Conservation (phyloP, 2,797 vertebrate genomes). For the Acanthurus leucopareius region DNA sequence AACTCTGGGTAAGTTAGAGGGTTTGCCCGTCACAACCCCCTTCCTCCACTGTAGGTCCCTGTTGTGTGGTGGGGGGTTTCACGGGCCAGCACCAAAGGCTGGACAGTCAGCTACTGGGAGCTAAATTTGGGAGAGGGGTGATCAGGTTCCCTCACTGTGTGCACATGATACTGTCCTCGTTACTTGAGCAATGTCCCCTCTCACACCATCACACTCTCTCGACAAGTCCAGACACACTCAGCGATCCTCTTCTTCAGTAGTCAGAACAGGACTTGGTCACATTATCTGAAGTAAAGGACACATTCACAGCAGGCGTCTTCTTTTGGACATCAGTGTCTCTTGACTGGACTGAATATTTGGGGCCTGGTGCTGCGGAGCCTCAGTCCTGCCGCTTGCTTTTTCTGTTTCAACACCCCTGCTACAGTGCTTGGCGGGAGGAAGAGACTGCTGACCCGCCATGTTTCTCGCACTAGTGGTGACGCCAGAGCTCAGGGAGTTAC, state of each 20-base stretch:
- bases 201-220: constrained; percentile 61
- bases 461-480: constrained; percentile 97
- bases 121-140: constrained; percentile 86
- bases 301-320: neutral
- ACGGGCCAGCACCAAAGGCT: constrained; percentile 63
- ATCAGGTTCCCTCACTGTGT: constrained; percentile 84
- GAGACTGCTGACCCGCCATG: constrained; percentile 85
- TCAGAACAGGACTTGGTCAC: constrained; percentile 13
- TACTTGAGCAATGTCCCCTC: constrained; percentile 77
- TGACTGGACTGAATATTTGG: constrained; percentile 47
- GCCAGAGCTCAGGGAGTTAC: constrained; percentile 94
- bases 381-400: constrained; percentile 17
- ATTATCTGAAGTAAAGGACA: constrained; percentile 16
- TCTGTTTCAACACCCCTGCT: constrained; percentile 26
- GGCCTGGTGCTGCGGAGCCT: constrained; percentile 25
- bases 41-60: constrained; percentile 22
- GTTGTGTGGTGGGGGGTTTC: constrained; percentile 62
- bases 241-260: constrained; percentile 31
- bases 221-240: constrained; percentile 49
- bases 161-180: constrained; percentile 86
- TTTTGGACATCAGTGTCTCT: constrained; percentile 14
- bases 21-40: constrained; percentile 48
- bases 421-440: constrained; percentile 64
- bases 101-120: constrained; percentile 73
- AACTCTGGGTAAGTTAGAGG: neutral